These are phyloP conservation scores for Microtus californicus DNA, from an alignment of 2,797 vertebrate species.

Conservation along the genomic window DNA sequence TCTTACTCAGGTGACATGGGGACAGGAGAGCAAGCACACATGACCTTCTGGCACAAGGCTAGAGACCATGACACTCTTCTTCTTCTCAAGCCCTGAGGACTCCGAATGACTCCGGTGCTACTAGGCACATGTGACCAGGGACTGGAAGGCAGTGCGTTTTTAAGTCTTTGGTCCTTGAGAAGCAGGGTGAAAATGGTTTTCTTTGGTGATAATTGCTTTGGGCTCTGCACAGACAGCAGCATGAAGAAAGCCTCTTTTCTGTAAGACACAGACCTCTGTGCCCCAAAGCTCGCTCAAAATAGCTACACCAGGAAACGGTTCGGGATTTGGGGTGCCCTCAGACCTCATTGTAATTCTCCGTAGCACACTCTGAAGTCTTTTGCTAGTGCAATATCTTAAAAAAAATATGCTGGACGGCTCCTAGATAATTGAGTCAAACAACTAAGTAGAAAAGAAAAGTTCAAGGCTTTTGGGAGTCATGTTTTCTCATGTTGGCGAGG, in stretches of 20 bases:
- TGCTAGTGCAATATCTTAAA: constrained; percentile 7
- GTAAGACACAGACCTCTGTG: neutral
- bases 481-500: neutral
- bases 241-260: neutral
- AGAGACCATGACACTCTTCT: neutral
- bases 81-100: neutral
- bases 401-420: neutral
- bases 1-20: constrained; percentile 11
- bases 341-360: neutral
- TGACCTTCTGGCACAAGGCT: constrained; percentile 2
- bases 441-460: constrained; percentile 17
- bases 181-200: constrained; percentile 19
- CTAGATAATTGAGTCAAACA: neutral
- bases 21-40: neutral
- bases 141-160: neutral
- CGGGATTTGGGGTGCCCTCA: neutral
- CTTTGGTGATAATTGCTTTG: constrained; percentile 65
- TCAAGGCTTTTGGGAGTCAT: neutral
- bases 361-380: neutral
- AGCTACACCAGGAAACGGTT: neutral
- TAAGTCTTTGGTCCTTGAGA: neutral
- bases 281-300: neutral
- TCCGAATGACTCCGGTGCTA: neutral
- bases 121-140: neutral
- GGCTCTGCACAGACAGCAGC: neutral